Evolutionary conservation across 2,888 invertebrate genomes (phyloP).

Genomic region (Xestia xanthographa): DNA sequence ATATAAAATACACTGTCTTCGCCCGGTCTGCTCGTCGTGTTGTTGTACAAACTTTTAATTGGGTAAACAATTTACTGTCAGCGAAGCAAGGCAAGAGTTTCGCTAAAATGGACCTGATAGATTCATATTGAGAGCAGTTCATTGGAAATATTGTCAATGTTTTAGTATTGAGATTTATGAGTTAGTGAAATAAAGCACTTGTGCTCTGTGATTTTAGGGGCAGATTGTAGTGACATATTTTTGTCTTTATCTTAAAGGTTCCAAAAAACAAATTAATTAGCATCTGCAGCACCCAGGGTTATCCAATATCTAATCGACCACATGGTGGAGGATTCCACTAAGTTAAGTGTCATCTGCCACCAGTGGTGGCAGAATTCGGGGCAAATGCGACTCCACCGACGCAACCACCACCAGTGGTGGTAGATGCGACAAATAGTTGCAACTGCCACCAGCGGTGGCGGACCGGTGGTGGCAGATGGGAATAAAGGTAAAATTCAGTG

Average conservation of each 20-base stretch:
- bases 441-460: too few species aligned
- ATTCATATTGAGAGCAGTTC: constrained; percentile 66
- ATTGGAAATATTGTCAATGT: constrained; percentile 31
- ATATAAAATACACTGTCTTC: constrained; percentile 36
- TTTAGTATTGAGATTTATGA: constrained; percentile 4
- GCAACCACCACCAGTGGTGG: too few species aligned
- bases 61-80: constrained; percentile 83
- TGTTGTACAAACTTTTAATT: constrained; percentile 84
- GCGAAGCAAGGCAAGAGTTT: constrained; percentile 74
- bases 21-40: constrained; percentile 69
- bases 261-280: not conserved
- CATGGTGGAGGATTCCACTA: too few species aligned
- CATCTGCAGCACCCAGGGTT: too few species aligned
- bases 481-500: too few species aligned
- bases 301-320: not conserved
- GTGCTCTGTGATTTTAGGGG: too few species aligned
- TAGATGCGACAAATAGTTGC: too few species aligned
- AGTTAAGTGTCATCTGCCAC: too few species aligned
- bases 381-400: too few species aligned
- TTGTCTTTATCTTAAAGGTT: not conserved
- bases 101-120: constrained; percentile 69
- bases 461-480: too few species aligned
- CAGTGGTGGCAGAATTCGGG: too few species aligned
- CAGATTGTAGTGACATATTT: not conserved
- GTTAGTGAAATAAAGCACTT: not conserved